phyloP scores from a whole-genome alignment of 2,888 invertebrate genomes.

The Parasteatoda lunata region DNA sequence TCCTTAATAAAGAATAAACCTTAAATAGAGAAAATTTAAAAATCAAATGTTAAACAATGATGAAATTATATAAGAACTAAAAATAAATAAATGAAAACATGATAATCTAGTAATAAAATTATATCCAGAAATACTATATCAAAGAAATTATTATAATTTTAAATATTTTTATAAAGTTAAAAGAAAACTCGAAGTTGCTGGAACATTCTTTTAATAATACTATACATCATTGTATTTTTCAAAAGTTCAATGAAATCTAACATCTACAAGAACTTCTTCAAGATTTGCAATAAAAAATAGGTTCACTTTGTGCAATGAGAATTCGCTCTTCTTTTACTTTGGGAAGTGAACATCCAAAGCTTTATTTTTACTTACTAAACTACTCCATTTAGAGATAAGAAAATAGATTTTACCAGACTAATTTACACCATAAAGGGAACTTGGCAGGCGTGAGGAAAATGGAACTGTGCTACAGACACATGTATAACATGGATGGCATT shows the following conservation, averaged over 20 bases:
- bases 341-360: conserved; percentile 68
- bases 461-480: conserved; percentile 65
- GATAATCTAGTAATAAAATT: no score
- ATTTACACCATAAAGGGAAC: conserved; percentile 63
- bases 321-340: conserved; percentile 39
- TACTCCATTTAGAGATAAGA: conserved; percentile 68
- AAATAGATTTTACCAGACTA: conserved; percentile 68
- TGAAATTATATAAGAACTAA: no score
- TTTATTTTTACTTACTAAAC: conserved; percentile 59
- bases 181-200: no score
- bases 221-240: conserved; percentile 39
- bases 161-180: no score
- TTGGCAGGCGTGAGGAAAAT: conserved; percentile 68
- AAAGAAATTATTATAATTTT: no score
- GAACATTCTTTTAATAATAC: no score
- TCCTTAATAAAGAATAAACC: no score
- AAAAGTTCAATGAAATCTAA: conserved; percentile 55
- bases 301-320: conserved; percentile 65
- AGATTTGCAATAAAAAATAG: conserved; percentile 67
- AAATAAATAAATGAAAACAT: no score
- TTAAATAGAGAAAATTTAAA: no score
- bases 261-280: conserved; percentile 53
- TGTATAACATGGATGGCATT: conserved; percentile 67
- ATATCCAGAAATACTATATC: no score
- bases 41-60: no score